Base-by-base conservation (phyloP, 2,797 vertebrate genomes). In the Bryconaethiops microstoma region DNA sequence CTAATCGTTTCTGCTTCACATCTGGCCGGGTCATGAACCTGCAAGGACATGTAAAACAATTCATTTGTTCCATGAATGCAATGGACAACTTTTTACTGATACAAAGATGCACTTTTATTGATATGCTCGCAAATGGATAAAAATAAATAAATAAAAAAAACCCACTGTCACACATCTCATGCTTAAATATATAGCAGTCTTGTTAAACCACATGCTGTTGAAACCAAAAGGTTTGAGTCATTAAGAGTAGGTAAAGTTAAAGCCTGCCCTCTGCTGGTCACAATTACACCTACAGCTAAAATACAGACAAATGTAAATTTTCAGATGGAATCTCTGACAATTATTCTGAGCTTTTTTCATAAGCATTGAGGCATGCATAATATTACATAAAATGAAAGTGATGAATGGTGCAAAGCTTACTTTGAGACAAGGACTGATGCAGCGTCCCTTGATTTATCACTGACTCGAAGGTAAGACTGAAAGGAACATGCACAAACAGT, bases 1-100 rank as follows among this genome's bases (percentile, higher is more conserved):
- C 95, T 62, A 98, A 94, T 82, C 91, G 89, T 88, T 95, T 97
- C 89, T 95, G 94, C 77, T 93, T 96, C 84, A 98, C 97, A 82
- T 99, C 98, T 4, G 94, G 97, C 55, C 98, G 96, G 0, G 96
- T 96, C 88, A 99, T 94, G 62, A 99, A 98, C 91, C 98, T 99
- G 92, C 71, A 77, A 2, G 79, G 23, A 25, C 14, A 13, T 62
- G 5, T 5, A 67, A 52, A 4, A 42, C 13, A 0, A n/a, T 8
- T 77, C 6, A 14, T 9, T 74, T 21, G 57, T 42, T 73, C 29
- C 25, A 17, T n/a, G 21, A 10, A 21, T 10, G 57, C 21, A 7
- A n/a, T 7, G 17, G 5, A 57, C 5, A n/a, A 17, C 4, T 23
- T 21, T 21, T 2, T 8, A 1, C 7, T 57, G 19, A 19, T 17